phyloP scores from a whole-genome alignment of 2,888 invertebrate genomes.

The Pristionchus entomophagus region DNA sequence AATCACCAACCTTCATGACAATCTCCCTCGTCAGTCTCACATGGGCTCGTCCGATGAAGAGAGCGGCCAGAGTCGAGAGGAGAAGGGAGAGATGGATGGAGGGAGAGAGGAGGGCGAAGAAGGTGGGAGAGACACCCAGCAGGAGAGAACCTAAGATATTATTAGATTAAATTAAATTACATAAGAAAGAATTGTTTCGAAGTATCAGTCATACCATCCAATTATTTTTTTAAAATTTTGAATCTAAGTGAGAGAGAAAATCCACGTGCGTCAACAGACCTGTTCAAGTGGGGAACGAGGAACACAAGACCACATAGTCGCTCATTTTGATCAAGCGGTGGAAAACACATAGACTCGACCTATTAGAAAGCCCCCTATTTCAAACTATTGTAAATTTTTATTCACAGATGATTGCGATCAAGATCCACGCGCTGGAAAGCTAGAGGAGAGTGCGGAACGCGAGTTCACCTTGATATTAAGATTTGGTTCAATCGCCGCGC shows the following conservation, averaged over 20 bases:
- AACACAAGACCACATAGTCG: background rate
- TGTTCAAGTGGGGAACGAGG: background rate
- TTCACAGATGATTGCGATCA: no score
- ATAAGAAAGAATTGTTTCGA: background rate
- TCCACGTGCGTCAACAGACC: background rate
- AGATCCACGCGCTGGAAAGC: no score
- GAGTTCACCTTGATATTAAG: no score
- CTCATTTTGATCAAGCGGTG: background rate
- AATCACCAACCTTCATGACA: slow-evolving; percentile 50
- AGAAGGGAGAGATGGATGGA: slow-evolving; percentile 51
- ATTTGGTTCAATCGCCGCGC: no score
- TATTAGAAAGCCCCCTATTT: no score
- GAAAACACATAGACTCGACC: background rate
- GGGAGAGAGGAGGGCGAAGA: slow-evolving; percentile 40
- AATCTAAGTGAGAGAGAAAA: no score
- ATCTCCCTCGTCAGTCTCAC: slow-evolving; percentile 55
- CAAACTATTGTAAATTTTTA: no score
- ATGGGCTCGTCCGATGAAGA: slow-evolving; percentile 51
- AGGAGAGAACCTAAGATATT: background rate
- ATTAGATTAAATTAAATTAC: no score
- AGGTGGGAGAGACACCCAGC: background rate
- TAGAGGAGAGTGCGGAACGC: background rate
- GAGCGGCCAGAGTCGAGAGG: slow-evolving; percentile 48
- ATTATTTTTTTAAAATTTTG: no score
- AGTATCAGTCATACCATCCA: background rate